Conservation (phyloP, 2,113 vertebrate species). For the Notarius quadriscutis region DNA sequence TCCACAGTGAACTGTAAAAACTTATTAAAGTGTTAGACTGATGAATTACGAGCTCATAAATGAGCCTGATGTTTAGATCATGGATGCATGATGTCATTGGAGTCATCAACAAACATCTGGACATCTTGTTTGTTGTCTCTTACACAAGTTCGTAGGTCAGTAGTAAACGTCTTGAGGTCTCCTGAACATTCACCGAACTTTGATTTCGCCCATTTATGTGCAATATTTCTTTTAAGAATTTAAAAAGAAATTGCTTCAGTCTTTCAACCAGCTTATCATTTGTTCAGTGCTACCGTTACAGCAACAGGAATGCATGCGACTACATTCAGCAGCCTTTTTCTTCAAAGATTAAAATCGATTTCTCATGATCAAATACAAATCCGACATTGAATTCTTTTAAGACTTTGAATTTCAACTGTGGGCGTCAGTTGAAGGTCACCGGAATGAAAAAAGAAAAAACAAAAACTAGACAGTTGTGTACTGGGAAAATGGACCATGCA, state of each 20-base stretch:
- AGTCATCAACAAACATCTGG: too few species aligned
- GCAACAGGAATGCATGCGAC: neutral
- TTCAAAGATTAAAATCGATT: neutral
- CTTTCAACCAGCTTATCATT: neutral
- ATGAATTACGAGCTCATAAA: too few species aligned
- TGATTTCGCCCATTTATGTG: neutral
- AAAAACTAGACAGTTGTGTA: neutral
- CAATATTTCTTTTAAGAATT: neutral
- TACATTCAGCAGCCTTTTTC: neutral
- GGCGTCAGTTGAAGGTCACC: conserved; percentile 20
- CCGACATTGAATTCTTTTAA: conserved; percentile 3
- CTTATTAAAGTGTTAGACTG: neutral
- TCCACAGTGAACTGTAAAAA: neutral
- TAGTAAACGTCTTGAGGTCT: neutral
- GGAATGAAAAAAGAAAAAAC: neutral
- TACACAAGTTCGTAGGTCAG: neutral
- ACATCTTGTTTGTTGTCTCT: neutral
- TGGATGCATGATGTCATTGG: neutral
- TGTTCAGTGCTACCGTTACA: neutral
- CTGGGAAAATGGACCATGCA: conserved; percentile 3
- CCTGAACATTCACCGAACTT: neutral
- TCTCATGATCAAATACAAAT: neutral
- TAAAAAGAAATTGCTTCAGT: neutral
- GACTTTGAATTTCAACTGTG: conserved; percentile 9
- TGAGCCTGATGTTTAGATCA: neutral